A percentile compares a stretch with the other conserved stretches of the same genome.
Evolutionary conservation across 2,113 vertebrate species (phyloP).

Genomic region (Collichthys lucidus): DNA sequence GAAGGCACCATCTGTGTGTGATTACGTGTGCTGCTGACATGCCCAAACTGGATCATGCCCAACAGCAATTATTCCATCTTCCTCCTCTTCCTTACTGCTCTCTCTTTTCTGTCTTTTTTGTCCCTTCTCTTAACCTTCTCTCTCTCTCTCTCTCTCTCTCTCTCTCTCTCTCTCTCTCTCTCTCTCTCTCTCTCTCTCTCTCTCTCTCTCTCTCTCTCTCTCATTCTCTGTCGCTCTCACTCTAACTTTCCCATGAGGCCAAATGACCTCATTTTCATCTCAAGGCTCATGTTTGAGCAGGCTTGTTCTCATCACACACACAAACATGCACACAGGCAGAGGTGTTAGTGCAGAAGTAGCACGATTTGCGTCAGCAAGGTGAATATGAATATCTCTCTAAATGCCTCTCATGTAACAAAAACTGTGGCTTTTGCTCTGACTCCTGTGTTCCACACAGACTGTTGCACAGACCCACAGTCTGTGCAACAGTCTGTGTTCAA

Average conservation of each 20-base stretch:
- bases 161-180: constrained; percentile 42
- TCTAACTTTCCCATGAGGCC: constrained; percentile 60
- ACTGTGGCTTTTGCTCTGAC: neutral
- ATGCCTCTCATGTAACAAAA: neutral
- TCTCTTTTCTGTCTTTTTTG: constrained; percentile 20
- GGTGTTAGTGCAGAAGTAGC: neutral
- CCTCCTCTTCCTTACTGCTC: constrained; percentile 14
- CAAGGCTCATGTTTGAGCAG: constrained; percentile 32
- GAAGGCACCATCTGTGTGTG: constrained; percentile 13
- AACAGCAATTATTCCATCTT: constrained; percentile 17
- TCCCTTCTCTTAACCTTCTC: constrained; percentile 40
- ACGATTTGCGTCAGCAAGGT: neutral
- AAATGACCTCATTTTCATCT: constrained; percentile 62
- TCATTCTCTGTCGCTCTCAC: constrained; percentile 41
- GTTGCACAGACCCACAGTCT: too few species aligned
- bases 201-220: constrained; percentile 40
- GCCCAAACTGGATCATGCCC: constrained; percentile 24
- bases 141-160: constrained; percentile 39
- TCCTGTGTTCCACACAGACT: neutral
- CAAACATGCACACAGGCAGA: constrained; percentile 20
- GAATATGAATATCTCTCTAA: neutral
- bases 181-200: constrained; percentile 46
- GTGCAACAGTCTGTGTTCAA: neutral
- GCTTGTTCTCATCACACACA: constrained; percentile 16
- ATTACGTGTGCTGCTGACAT: constrained; percentile 3